These are phyloP conservation scores for Stegana nigrithorax DNA, from an alignment of 2,888 invertebrate species.

Conservation along the genomic window DNA sequence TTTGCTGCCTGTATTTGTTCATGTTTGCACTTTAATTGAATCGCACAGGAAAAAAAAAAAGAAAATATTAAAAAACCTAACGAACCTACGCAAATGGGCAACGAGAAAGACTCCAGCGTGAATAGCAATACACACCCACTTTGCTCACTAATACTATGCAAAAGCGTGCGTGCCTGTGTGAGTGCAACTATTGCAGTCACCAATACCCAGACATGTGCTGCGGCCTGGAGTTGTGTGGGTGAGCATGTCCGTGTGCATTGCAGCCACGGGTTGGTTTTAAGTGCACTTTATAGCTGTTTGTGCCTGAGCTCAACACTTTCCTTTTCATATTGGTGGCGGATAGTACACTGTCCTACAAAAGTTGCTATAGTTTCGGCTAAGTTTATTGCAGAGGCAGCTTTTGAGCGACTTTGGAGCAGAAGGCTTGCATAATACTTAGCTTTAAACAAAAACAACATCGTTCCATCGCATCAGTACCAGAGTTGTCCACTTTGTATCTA, in stretches of 20 bases:
- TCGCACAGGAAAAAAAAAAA: constrained; percentile 3
- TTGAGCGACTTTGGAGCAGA: too few relatives aligned
- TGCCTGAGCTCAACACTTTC: constrained; percentile 2
- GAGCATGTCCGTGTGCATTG: too few relatives aligned
- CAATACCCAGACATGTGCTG: too few relatives aligned
- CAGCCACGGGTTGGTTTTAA: too few relatives aligned
- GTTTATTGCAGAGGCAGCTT: background rate
- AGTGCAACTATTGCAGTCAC: background rate
- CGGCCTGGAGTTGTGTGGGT: too few relatives aligned
- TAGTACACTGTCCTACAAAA: background rate
- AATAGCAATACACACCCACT: constrained; percentile 31
- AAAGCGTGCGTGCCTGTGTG: background rate
- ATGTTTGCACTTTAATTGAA: constrained; percentile 7
- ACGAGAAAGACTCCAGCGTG: too few relatives aligned
- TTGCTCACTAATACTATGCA: constrained; percentile 4
- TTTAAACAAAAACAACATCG: too few relatives aligned
- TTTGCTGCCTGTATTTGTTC: too few relatives aligned
- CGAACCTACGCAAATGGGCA: too few relatives aligned
- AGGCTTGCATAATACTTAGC: too few relatives aligned
- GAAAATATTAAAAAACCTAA: background rate
- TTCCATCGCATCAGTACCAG: too few relatives aligned
- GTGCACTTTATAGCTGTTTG: constrained; percentile 12
- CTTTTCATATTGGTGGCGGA: constrained; percentile 2
- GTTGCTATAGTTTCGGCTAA: background rate
- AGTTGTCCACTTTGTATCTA: too few relatives aligned